Base-by-base conservation (phyloP, 1,140 invertebrate genomes). In the Drosophila hydei region DNA sequence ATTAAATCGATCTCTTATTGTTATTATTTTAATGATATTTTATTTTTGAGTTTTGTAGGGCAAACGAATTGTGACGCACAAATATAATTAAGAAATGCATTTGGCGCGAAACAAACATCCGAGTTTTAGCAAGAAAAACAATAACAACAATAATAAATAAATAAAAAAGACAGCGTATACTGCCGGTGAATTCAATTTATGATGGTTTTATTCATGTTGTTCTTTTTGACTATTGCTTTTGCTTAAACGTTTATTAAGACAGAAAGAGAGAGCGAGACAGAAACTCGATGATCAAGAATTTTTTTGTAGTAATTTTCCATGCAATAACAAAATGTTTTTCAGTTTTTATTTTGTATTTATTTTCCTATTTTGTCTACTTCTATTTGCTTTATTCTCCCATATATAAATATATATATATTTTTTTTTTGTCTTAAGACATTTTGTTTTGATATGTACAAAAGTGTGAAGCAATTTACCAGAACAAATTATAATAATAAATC, bases 261-360 rank as follows among this genome's bases (percentile, higher is more conserved):
- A 3, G 21, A 23, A 23, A 11, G 30, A 33, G 30, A 33, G 30
- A 30, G 27, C 8, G 27, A 9, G 1, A 33, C 1, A 50, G 27
- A 58, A 59, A 54, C 45, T 21, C 68, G 64, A 40, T 42, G 68
- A 77, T 75, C 72, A 80, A 87, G 65, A 85, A 72, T 83, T 87
- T 78, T 33, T 87, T 58, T 79, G 63, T 83, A 83, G 83, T 87
- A 88, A 88, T 87, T 87, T 87, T 87, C 83, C 83, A 87, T 89
- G 83, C 83, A 88, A 88, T 88, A 88, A 88, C 83, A 87, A 33
- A 33, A 88, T 88, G 83, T 88, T 88, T 79, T 76, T 65, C 42
- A 52, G 47, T n/a, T 88, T 84, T 88, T 65, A 58, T 63, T 48
- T 50, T 42, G 38, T 16, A 14, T 55, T 64, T 47, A 58, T 76